phyloP scores from a whole-genome alignment of 2,113 vertebrate genomes.

The Grammomys dolichurus region DNA sequence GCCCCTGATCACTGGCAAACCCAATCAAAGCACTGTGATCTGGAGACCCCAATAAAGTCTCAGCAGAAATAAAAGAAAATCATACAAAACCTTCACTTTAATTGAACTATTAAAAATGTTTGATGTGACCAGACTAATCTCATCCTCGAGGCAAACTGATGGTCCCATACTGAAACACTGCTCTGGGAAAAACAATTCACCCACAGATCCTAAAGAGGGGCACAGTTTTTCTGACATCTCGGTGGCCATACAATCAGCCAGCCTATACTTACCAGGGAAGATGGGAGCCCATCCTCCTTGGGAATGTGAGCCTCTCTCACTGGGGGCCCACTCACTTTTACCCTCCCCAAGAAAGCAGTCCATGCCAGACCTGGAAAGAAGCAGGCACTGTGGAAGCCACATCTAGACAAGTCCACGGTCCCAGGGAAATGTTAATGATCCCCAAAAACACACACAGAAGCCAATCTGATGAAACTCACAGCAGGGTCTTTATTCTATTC shows the following conservation, averaged over 20 bases:
- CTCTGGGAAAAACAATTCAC: neutral
- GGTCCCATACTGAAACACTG: neutral
- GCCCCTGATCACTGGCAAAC: neutral
- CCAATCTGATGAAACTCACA: too few relatives aligned
- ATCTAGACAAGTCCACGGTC: accelerated
- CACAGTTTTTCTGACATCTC: neutral
- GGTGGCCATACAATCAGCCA: neutral
- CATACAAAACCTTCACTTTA: neutral
- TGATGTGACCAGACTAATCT: constrained; percentile 2
- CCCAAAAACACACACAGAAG: too few relatives aligned
- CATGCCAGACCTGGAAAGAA: neutral
- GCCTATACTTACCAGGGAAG: neutral
- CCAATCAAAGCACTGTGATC: neutral
- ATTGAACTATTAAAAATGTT: constrained; percentile 25
- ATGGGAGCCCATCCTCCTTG: accelerated
- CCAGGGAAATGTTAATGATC: too few relatives aligned
- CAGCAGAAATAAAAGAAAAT: neutral
- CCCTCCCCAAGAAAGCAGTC: neutral
- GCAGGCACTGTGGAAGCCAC: too few relatives aligned
- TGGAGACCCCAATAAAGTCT: neutral
- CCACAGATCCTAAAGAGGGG: neutral
- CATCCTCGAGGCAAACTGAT: neutral
- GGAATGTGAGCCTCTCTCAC: neutral
- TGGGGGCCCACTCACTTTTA: accelerated
- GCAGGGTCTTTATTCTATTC: too few relatives aligned